These are phyloP conservation scores for Indicator maculatus DNA, from an alignment of 2,113 vertebrate genomes.

Conservation along the genomic window DNA sequence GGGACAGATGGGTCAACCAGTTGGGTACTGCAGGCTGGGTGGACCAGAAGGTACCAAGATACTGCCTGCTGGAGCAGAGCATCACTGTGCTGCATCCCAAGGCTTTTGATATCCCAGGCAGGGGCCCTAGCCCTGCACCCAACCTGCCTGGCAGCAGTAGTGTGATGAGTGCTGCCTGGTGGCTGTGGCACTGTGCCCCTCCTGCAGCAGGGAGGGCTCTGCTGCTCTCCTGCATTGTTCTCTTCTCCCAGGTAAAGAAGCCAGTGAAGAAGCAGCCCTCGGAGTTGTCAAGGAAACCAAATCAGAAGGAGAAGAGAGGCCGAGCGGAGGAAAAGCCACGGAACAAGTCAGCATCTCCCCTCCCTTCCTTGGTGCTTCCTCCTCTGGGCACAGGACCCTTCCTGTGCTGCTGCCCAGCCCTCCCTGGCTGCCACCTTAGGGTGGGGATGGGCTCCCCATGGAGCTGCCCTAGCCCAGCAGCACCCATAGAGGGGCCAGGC, in stretches of 20 bases:
- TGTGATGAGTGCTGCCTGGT: neutral
- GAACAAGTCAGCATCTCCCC: conserved; percentile 76
- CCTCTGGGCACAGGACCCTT: neutral
- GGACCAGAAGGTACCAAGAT: neutral
- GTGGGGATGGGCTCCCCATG: neutral
- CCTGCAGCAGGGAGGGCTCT: neutral
- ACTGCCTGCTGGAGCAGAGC: neutral
- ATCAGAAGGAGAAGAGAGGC: conserved; percentile 87
- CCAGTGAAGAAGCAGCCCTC: conserved; percentile 75
- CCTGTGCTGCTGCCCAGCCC: neutral
- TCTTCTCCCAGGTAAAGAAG: conserved; percentile 83
- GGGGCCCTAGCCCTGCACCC: neutral
- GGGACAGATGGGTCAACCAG: neutral
- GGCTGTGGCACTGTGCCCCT: neutral
- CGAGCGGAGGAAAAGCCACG: conserved; percentile 85
- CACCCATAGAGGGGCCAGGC: neutral
- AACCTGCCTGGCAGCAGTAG: fast-evolving
- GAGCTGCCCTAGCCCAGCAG: neutral
- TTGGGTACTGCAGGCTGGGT: neutral
- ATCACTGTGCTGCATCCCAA: fast-evolving
- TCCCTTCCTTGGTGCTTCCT: fast-evolving
- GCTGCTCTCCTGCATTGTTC: conserved; percentile 4
- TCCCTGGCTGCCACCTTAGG: fast-evolving
- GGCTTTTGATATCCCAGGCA: fast-evolving
- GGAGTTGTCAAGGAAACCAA: conserved; percentile 82